Conservation (phyloP, 2,888 invertebrate species). For the Rhagonycha lutea region DNA sequence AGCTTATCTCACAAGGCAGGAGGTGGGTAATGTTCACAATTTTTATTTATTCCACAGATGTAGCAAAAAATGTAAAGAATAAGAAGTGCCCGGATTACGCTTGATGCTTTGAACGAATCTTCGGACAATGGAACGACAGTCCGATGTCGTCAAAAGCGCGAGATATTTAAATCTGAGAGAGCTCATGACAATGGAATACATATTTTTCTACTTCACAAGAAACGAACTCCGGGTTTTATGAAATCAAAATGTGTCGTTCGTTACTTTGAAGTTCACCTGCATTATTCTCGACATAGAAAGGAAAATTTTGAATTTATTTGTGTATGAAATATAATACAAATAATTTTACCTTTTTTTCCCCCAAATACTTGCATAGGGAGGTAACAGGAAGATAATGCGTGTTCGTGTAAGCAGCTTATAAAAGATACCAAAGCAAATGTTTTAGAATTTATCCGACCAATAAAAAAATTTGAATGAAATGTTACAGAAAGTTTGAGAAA, state of each 20-base stretch:
- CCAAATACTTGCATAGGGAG: not conserved
- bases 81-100: slow-evolving; percentile 34
- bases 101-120: slow-evolving; percentile 19
- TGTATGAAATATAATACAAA: slow-evolving; percentile 11
- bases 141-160: slow-evolving; percentile 38
- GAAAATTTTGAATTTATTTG: slow-evolving; percentile 22
- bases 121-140: slow-evolving; percentile 38
- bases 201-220: slow-evolving; percentile 47
- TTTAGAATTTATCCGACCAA: not conserved
- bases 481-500: not conserved
- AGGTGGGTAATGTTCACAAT: slow-evolving; percentile 20
- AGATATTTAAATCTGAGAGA: slow-evolving; percentile 46
- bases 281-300: slow-evolving; percentile 5
- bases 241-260: slow-evolving; percentile 25
- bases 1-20: slow-evolving; percentile 18
- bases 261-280: slow-evolving; percentile 22
- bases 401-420: not conserved
- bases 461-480: not conserved
- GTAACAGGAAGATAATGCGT: not conserved
- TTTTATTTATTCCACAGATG: slow-evolving; percentile 35
- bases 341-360: not conserved
- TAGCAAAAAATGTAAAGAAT: slow-evolving; percentile 34
- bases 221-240: slow-evolving; percentile 29
- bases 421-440: not conserved
- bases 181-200: slow-evolving; percentile 46